Percentiles rank a stretch among this genome's conserved stretches.
phyloP scores from a whole-genome alignment of 2,888 invertebrate genomes.

The Lepidocyrtoides sp. region DNA sequence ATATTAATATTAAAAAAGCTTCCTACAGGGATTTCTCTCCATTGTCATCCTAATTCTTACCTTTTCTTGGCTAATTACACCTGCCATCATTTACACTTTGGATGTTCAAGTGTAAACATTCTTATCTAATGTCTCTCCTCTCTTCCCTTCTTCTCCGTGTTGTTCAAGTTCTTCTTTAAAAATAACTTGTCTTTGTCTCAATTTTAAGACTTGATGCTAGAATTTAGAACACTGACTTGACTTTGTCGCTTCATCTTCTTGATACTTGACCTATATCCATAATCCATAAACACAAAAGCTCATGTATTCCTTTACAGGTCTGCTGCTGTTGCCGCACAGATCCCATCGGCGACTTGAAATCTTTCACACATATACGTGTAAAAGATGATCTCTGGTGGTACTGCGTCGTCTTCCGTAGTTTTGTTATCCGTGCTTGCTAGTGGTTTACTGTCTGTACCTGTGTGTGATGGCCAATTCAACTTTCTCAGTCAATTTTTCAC shows the following conservation, averaged over 20 bases:
- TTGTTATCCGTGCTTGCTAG: conserved; percentile 31
- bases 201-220: background rate
- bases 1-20: background rate
- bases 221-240: background rate
- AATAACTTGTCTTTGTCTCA: background rate
- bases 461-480: conserved; percentile 57
- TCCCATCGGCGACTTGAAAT: conserved; percentile 50
- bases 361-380: background rate
- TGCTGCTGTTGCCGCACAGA: conserved; percentile 68
- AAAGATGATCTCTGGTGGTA: conserved; percentile 50
- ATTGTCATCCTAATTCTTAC: conserved; percentile 16
- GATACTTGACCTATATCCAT: conserved; percentile 63
- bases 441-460: conserved; percentile 1
- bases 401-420: background rate
- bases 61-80: conserved; percentile 60
- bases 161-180: background rate
- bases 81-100: conserved; percentile 53
- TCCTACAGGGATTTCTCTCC: background rate
- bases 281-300: conserved; percentile 51
- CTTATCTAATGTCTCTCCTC: background rate
- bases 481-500: conserved; percentile 71
- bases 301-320: conserved; percentile 74
- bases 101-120: conserved; percentile 48
- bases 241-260: background rate
- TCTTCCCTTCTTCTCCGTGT: background rate